phyloP scores from a whole-genome alignment of 1,140 invertebrate species.

The Drosophila hydei region DNA sequence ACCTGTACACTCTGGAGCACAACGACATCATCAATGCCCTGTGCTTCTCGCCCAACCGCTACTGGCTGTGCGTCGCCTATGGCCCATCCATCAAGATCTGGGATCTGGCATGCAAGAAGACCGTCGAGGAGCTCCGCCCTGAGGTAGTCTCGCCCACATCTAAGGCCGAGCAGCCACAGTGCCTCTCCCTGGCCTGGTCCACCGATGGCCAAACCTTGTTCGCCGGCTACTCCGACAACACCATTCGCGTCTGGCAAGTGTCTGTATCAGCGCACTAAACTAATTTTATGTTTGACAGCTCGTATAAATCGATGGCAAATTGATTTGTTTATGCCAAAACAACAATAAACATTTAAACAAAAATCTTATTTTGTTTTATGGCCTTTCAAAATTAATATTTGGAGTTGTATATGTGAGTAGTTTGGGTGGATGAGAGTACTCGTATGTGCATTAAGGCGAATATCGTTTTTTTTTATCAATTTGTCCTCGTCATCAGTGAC shows the following conservation, averaged over 20 bases:
- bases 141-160: constrained; percentile 92
- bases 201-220: constrained; percentile 99
- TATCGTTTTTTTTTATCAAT: too few relatives aligned
- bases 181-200: constrained; percentile 99
- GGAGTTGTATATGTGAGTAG: too few relatives aligned
- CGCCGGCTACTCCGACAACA: constrained; percentile 99
- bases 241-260: constrained; percentile 99
- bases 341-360: constrained; percentile 63
- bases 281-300: constrained; percentile 36
- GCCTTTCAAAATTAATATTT: too few relatives aligned
- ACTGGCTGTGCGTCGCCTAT: constrained; percentile 99
- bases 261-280: constrained; percentile 87
- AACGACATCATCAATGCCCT: constrained; percentile 99
- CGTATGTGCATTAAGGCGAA: too few relatives aligned
- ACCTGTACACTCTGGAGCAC: constrained; percentile 99
- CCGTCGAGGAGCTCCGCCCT: constrained; percentile 98
- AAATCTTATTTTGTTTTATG: too few relatives aligned
- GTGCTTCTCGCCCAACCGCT: constrained; percentile 99
- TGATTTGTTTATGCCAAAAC: constrained; percentile 61
- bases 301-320: constrained; percentile 40
- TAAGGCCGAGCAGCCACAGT: constrained; percentile 96
- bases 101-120: constrained; percentile 99
- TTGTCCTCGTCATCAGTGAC: too few relatives aligned
- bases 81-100: constrained; percentile 99
- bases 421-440: too few relatives aligned